Percentiles rank a stretch among this genome's conserved stretches.
Evolutionary conservation across 1,140 invertebrate species (phyloP).

Genomic region (Zaprionus davidi): DNA sequence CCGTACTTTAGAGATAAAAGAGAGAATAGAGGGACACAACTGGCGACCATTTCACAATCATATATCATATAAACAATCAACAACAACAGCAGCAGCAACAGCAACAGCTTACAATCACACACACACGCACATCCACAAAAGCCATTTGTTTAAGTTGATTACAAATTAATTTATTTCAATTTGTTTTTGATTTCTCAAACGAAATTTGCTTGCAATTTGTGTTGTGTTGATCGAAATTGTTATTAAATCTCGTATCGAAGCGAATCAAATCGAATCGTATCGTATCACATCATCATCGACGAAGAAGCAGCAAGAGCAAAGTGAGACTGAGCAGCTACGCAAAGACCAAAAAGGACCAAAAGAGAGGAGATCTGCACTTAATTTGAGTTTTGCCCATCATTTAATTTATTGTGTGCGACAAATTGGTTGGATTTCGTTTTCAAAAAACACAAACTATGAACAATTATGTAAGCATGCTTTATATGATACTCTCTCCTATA

Average conservation of each 20-base stretch:
- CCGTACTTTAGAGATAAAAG: constrained; percentile 51
- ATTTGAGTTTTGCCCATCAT: constrained; percentile 78
- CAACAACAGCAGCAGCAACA: constrained; percentile 27
- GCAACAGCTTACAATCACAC: constrained; percentile 20
- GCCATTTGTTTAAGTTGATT: constrained; percentile 65
- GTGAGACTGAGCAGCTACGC: constrained; percentile 27
- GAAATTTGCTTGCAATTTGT: constrained; percentile 62
- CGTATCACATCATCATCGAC: constrained; percentile 48
- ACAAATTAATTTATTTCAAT: constrained; percentile 56
- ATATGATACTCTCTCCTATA: constrained; percentile 53
- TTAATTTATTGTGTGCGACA: constrained; percentile 69
- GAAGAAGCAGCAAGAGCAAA: constrained; percentile 21
- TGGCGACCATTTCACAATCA: constrained; percentile 48
- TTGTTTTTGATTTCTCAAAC: constrained; percentile 59
- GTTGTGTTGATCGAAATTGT: constrained; percentile 41
- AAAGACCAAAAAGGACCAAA: constrained; percentile 27
- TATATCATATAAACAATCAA: constrained; percentile 21
- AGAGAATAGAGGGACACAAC: constrained; percentile 8
- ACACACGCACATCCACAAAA: constrained; percentile 53
- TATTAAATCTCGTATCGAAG: constrained; percentile 31
- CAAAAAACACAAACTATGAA: constrained; percentile 65
- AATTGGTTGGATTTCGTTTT: constrained; percentile 82
- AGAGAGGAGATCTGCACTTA: constrained; percentile 59
- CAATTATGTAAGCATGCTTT: constrained; percentile 84
- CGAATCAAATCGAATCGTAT: constrained; percentile 34